Conservation (phyloP, 2,888 invertebrate genomes). For the Sisyra nigra region DNA sequence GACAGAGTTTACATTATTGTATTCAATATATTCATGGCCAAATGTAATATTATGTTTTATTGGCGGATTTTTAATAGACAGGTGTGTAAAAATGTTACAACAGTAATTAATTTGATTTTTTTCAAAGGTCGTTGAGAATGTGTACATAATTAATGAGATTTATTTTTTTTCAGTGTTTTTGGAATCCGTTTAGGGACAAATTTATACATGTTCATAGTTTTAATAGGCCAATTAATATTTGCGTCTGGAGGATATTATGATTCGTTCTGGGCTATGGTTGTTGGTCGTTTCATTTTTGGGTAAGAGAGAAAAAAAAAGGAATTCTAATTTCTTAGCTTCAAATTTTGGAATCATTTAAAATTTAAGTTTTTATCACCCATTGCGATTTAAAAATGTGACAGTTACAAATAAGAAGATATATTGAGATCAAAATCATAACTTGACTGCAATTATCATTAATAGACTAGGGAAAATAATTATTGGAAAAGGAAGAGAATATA, state of each 20-base stretch:
- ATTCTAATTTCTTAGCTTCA: too few species aligned
- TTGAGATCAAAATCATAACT: too few species aligned
- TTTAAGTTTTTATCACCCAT: too few species aligned
- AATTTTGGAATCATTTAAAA: too few species aligned
- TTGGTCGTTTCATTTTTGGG: conserved; percentile 93
- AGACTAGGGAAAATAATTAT: too few species aligned
- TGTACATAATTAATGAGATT: not conserved
- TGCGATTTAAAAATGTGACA: too few species aligned
- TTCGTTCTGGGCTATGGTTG: conserved; percentile 74
- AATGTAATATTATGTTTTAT: conserved; percentile 91
- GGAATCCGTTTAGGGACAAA: conserved; percentile 86
- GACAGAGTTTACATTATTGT: conserved; percentile 72
- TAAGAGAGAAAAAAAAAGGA: too few species aligned
- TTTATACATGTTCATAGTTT: conserved; percentile 75
- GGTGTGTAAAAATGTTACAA: conserved; percentile 28
- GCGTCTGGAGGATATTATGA: conserved; percentile 68
- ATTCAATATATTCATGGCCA: conserved; percentile 95
- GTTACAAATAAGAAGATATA: too few species aligned
- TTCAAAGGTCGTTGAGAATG: not conserved
- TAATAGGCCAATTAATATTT: conserved; percentile 78
- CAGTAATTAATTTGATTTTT: not conserved
- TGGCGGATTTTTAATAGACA: conserved; percentile 90
- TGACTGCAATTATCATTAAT: too few species aligned
- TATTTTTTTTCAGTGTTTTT: conserved; percentile 51
- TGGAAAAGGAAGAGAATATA: too few species aligned